Base-by-base conservation (phyloP, 2,888 invertebrate genomes). In the Torymus auratus region DNA sequence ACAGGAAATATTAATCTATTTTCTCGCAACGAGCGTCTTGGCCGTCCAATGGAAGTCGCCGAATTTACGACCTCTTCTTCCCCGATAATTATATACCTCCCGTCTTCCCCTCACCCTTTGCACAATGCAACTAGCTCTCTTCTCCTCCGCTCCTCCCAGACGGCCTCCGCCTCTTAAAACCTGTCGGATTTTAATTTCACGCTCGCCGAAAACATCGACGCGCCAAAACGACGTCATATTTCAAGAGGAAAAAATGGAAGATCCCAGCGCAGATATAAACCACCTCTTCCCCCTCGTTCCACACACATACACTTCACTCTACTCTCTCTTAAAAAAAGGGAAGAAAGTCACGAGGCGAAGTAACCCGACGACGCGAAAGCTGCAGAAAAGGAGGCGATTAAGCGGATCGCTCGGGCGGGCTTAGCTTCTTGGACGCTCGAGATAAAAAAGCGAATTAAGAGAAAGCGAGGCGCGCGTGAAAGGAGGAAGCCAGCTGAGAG, bases 391-490 rank as follows among this genome's bases (percentile, higher is more conserved):
- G 13, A 70, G 80, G 55, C 77, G 82, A 82, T 82, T 82, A 82
- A 82, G 79, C 65, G 72, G 70, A 82, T 82, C 64, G 76, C 69
- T 75, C 72, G 68, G 56, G 70, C 64, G n/a, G 55, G 70, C 73
- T 81, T 70, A 74, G 71, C 68, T 79, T 58, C 69, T 75, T 77
- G 80, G 70, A 23, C 28, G 53, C 61, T 72, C 23, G 61, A 74
- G 82, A 82, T 82, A 80, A 80, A 82, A 77, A 82, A 77, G 62
- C 77, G 73, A 80, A 82, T 77, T 80, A 82, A 81, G 74, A 41
- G 12, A 55, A 60, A 70, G 52, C n/a, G 50, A 28, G 12, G 12
- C n/a, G 55, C 55, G 62, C 12, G 23, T 13, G 23, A 61, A 55
- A 52, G 53, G 69, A 23, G 17, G 62, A 77, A 20, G 61, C 28